Percentiles rank a stretch among this genome's conserved stretches.
Evolutionary conservation across 2,888 invertebrate genomes (phyloP).

Genomic region (Drosophila subquinaria): DNA sequence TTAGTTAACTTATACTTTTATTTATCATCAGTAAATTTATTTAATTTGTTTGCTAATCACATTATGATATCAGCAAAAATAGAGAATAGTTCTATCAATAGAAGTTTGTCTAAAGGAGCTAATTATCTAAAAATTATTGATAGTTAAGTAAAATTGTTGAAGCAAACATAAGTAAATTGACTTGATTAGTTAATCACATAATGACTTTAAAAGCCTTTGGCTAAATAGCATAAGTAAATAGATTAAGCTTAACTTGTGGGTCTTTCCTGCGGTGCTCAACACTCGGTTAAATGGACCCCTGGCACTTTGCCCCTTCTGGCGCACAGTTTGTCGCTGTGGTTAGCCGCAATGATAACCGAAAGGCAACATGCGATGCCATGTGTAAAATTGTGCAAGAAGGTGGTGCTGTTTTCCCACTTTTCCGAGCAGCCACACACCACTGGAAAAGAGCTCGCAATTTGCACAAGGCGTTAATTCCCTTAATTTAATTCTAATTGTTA

Average conservation of each 20-base stretch:
- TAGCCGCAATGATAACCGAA: slow-evolving; percentile 35
- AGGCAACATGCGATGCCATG: slow-evolving; percentile 26
- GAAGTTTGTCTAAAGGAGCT: not conserved
- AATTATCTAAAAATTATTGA: not conserved
- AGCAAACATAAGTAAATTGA: not conserved
- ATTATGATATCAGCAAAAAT: not conserved
- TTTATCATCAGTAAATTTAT: not conserved
- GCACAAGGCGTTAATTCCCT: slow-evolving; percentile 74
- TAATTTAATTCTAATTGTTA: slow-evolving; percentile 81
- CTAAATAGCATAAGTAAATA: slow-evolving; percentile 2
- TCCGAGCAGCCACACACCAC: not conserved
- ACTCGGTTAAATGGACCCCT: slow-evolving; percentile 26
- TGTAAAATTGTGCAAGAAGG: slow-evolving; percentile 4
- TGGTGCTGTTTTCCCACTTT: not conserved
- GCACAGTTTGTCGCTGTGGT: slow-evolving; percentile 36
- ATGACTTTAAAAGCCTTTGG: not conserved
- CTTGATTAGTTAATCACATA: not conserved
- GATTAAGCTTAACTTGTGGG: slow-evolving; percentile 1
- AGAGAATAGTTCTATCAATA: not conserved
- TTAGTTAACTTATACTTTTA: not conserved
- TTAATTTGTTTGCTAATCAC: not conserved
- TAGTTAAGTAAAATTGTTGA: not conserved
- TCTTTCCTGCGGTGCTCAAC: slow-evolving; percentile 12
- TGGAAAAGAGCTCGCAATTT: slow-evolving; percentile 58
- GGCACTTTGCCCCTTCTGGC: not conserved